Base-by-base conservation (phyloP, 2,113 vertebrate genomes). In the Hippocampus guttulatus region DNA sequence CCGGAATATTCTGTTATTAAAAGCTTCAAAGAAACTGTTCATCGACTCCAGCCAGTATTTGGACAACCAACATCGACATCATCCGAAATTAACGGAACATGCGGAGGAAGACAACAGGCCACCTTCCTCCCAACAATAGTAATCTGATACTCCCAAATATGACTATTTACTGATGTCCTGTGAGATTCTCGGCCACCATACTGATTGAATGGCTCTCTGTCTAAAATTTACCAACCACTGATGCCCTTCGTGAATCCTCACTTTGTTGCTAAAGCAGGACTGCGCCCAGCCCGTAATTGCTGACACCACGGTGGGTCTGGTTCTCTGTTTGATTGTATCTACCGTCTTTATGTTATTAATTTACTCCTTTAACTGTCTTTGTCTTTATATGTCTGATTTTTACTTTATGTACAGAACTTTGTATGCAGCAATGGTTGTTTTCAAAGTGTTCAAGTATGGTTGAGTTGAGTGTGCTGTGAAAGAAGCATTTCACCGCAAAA, bases 401-500 rank as follows among this genome's bases (percentile, higher is more conserved):
- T 38, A 38, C 33, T 38, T 38, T 45, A 10, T 45, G 12, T 45
- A 15, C 43, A 45, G 43, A 12, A 45, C 43, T 14, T 45, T 45
- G 10, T 45, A 45, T 15, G 43, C 43, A 3, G 12, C 43, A 4
- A 15, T 45, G 43, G 12, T 15, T 45, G 43, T 45, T 45, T 45
- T 45, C 6, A 38, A 38, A 45, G 43, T 45, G 43, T 14, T 45
- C 12, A 45, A 45, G 10, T 45, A 10, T 14, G 2, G 3, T 45
- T 45, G 33, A 45, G 43, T 14, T 45, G 27, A 33, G 25, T 33
- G 15, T 40, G 3, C 33, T 1, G 11, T 23, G 25, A 80, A 71
- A 82, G 27, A 49, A n/a, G 3, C 58, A 45, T 52, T 75, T 68
- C 79, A 64, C 68, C 51, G 86, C 61, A 68, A 86, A 86, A 73